These are phyloP conservation scores for Xanthorhoe spadicearia DNA, from an alignment of 2,888 invertebrate species.

Conservation along the genomic window DNA sequence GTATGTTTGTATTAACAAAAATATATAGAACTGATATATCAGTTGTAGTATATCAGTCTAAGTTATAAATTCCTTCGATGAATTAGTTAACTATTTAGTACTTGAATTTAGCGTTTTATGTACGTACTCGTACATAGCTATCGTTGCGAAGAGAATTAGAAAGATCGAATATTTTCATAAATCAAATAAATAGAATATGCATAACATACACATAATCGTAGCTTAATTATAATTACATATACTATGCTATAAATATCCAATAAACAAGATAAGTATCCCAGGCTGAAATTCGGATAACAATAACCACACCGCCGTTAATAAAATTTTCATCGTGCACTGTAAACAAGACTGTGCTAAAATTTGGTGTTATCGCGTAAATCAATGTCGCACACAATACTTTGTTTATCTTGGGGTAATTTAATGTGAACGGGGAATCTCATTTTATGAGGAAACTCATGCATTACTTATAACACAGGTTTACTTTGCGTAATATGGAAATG, in stretches of 20 bases:
- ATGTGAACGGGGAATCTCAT: conserved; percentile 38
- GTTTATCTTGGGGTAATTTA: conserved; percentile 43
- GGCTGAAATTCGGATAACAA: conserved; percentile 24
- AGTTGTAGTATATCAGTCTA: too few relatives aligned
- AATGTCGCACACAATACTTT: conserved; percentile 42
- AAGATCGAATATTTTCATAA: background rate
- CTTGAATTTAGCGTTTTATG: too few relatives aligned
- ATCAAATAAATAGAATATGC: background rate
- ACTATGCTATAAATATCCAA: conserved; percentile 2
- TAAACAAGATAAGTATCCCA: conserved; percentile 15
- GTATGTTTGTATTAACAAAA: too few relatives aligned
- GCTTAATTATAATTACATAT: background rate
- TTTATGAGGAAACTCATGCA: conserved; percentile 38
- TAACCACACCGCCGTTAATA: conserved; percentile 26
- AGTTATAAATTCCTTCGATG: too few relatives aligned
- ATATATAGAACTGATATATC: too few relatives aligned
- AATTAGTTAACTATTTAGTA: too few relatives aligned
- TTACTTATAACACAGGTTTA: conserved; percentile 29
- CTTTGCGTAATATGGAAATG: conserved; percentile 25
- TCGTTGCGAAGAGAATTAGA: background rate
- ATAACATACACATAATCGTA: background rate
- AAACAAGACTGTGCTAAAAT: conserved; percentile 41
- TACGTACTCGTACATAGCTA: too few relatives aligned
- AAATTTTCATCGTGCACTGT: conserved; percentile 30
- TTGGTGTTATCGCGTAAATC: conserved; percentile 50